These are phyloP conservation scores for Myripristis jacobus DNA, from an alignment of 2,797 vertebrate genomes.

Conservation along the genomic window DNA sequence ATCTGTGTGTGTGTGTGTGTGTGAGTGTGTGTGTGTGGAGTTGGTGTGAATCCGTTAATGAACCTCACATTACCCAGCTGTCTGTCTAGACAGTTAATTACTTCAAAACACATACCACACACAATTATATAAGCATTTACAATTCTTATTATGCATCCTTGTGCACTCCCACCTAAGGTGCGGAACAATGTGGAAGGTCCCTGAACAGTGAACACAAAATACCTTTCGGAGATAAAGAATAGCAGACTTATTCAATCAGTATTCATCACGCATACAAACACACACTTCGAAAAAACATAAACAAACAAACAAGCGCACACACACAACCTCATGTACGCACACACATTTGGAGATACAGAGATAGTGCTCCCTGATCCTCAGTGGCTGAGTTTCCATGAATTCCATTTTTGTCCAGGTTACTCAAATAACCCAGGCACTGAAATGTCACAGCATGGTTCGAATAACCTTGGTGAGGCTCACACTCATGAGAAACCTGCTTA, in stretches of 20 bases:
- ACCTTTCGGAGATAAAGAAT: neutral
- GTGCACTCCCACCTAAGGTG: conserved; percentile 17
- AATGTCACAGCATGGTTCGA: too few relatives aligned
- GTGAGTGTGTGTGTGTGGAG: neutral
- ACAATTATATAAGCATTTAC: conserved; percentile 4
- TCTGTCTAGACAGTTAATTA: conserved; percentile 4
- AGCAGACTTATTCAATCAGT: neutral
- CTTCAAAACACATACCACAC: neutral
- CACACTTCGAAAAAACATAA: neutral
- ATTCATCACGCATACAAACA: conserved; percentile 1
- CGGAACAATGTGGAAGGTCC: conserved; percentile 4
- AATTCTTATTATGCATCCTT: neutral
- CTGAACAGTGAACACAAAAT: neutral
- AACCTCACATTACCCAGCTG: neutral
- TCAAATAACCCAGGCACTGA: too few relatives aligned
- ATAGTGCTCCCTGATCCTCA: too few relatives aligned
- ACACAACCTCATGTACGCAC: neutral
- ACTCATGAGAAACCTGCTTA: too few relatives aligned
- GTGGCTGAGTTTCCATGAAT: too few relatives aligned
- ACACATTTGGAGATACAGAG: neutral
- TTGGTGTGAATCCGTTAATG: neutral
- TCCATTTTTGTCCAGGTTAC: too few relatives aligned
- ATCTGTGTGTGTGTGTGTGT: neutral
- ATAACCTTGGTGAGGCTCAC: too few relatives aligned
- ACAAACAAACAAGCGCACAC: neutral